A percentile compares a stretch with the other conserved stretches of the same genome.
Evolutionary conservation across 2,888 invertebrate species (phyloP).

Genomic region (Psylliodes chrysocephalus): DNA sequence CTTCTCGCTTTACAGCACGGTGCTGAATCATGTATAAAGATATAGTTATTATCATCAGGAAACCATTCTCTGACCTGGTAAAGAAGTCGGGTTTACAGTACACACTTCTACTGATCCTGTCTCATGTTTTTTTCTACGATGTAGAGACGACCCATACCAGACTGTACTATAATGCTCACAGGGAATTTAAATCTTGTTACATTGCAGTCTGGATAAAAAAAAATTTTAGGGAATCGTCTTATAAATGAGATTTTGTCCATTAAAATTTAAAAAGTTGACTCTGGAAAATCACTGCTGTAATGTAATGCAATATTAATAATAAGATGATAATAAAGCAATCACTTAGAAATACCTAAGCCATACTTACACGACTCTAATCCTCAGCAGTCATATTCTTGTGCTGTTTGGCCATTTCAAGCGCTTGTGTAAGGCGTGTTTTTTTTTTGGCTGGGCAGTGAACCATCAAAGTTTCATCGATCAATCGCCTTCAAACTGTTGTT

Average conservation of each 20-base stretch:
- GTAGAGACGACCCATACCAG: slow-evolving; percentile 40
- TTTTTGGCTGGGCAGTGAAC: too few relatives aligned
- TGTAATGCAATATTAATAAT: too few relatives aligned
- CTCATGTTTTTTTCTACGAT: slow-evolving; percentile 41
- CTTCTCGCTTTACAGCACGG: slow-evolving; percentile 15
- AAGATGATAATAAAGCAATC: too few relatives aligned
- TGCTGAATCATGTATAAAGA: slow-evolving; percentile 32
- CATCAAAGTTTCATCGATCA: too few relatives aligned
- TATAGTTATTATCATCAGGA: slow-evolving; percentile 1
- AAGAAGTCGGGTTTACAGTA: slow-evolving; percentile 32
- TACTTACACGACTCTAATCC: not conserved
- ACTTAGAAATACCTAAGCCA: slow-evolving; percentile 4
- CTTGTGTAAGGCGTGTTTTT: not conserved
- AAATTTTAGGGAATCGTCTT: not conserved
- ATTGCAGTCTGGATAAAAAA: not conserved
- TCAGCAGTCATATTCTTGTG: slow-evolving; percentile 2
- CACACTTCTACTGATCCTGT: slow-evolving; percentile 41
- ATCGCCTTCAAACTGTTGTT: not conserved
- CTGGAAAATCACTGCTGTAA: not conserved
- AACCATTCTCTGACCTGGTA: slow-evolving; percentile 24
- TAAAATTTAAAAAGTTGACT: not conserved
- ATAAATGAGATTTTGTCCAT: too few relatives aligned
- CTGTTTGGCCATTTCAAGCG: not conserved
- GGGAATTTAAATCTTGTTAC: slow-evolving; percentile 36
- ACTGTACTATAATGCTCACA: slow-evolving; percentile 38